Conservation (phyloP, 2,113 vertebrate genomes). For the Pristiophorus japonicus region DNA sequence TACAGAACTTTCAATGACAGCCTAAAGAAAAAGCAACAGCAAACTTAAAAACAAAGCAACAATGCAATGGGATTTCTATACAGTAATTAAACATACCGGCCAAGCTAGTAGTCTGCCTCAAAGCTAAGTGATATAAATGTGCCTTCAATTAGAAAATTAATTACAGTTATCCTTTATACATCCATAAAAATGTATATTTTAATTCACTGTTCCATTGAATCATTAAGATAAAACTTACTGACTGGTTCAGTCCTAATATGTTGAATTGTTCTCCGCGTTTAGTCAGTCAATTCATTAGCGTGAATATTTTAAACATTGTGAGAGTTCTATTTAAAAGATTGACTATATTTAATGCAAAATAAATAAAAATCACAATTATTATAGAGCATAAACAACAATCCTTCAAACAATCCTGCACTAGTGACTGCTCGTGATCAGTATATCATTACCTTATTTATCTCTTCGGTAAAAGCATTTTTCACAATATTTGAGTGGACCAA, state of each 20-base stretch:
- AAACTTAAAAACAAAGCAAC: not conserved
- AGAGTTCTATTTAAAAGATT: not conserved
- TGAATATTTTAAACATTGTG: not conserved
- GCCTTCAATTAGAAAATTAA: not conserved
- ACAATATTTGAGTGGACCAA: conserved; percentile 83
- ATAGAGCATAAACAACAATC: not conserved
- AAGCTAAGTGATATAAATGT: not conserved
- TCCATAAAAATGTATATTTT: not conserved
- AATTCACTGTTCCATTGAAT: not conserved
- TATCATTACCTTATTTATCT: conserved; percentile 66
- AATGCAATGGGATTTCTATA: not conserved
- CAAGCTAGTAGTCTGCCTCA: not conserved
- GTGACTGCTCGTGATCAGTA: not conserved
- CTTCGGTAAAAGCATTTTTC: conserved; percentile 74
- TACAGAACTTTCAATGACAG: conserved; percentile 41
- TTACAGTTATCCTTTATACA: not conserved
- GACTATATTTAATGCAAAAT: too few species aligned
- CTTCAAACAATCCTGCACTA: not conserved
- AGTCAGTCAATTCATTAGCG: not conserved
- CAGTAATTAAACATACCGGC: not conserved
- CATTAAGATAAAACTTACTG: not conserved
- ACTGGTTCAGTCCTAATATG: not conserved
- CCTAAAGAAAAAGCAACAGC: conserved; percentile 43
- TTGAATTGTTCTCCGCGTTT: not conserved
- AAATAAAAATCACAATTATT: not conserved